phyloP scores from a whole-genome alignment of 2,888 invertebrate genomes.

The Hermaeophaga mercurialis region DNA sequence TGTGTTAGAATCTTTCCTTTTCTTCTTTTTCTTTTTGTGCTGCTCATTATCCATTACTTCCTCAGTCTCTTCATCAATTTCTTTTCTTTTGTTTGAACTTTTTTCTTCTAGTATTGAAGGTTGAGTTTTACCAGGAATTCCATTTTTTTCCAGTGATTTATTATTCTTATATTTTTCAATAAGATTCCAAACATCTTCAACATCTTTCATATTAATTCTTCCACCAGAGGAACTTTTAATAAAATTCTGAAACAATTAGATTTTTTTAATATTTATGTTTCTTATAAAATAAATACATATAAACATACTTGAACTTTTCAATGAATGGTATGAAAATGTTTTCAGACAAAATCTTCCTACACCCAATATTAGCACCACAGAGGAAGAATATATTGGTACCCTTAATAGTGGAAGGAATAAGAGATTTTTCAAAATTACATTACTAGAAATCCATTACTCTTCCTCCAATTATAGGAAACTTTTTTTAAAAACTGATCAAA shows the following conservation, averaged over 20 bases:
- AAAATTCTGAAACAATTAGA: conserved; percentile 63
- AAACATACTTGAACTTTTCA: too few relatives aligned
- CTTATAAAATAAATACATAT: too few relatives aligned
- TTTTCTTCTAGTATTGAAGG: background rate
- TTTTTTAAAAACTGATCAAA: too few relatives aligned
- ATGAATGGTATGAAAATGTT: too few relatives aligned
- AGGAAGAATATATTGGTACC: too few relatives aligned
- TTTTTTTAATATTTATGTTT: too few relatives aligned
- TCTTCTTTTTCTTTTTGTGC: conserved; percentile 57
- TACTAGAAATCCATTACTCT: too few relatives aligned
- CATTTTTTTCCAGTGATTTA: conserved; percentile 18
- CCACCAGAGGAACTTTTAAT: conserved; percentile 66
- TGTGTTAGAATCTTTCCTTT: conserved; percentile 41
- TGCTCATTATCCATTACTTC: conserved; percentile 32
- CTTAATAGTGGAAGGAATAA: too few relatives aligned
- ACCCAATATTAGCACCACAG: too few relatives aligned
- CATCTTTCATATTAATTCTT: conserved; percentile 62
- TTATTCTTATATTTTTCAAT: conserved; percentile 52
- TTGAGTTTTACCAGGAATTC: background rate
- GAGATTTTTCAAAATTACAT: too few relatives aligned
- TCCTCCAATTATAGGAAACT: too few relatives aligned
- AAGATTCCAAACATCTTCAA: conserved; percentile 71
- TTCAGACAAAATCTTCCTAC: conserved; percentile 9
- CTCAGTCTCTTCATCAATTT: conserved; percentile 2
- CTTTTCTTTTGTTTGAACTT: conserved; percentile 34